Conservation (phyloP, 2,888 invertebrate species). For the Drosophila histrio region DNA sequence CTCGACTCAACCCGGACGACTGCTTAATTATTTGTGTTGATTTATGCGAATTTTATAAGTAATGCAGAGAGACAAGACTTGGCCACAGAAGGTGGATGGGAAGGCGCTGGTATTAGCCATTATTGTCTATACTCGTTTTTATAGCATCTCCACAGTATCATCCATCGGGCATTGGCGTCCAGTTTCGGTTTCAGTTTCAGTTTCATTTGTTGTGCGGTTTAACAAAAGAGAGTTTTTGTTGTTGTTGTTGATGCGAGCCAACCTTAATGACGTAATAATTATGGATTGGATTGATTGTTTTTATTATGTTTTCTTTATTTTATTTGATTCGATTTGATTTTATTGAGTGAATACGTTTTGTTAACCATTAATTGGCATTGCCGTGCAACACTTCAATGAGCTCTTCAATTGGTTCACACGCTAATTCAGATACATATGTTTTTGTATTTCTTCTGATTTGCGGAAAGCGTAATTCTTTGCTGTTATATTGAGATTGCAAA, state of each 20-base stretch:
- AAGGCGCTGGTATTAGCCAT: slow-evolving; percentile 11
- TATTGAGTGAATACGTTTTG: slow-evolving; percentile 40
- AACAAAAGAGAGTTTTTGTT: slow-evolving; percentile 21
- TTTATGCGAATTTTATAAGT: slow-evolving; percentile 75
- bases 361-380: slow-evolving; percentile 49
- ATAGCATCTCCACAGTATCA: slow-evolving; percentile 11
- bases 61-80: slow-evolving; percentile 24
- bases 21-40: slow-evolving; percentile 71
- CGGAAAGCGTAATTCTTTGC: slow-evolving; percentile 48
- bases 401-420: slow-evolving; percentile 63
- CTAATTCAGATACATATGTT: slow-evolving; percentile 16
- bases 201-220: slow-evolving; percentile 20
- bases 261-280: slow-evolving; percentile 73
- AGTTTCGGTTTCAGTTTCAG: slow-evolving; percentile 16
- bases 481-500: slow-evolving; percentile 31
- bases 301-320: slow-evolving; percentile 26
- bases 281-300: slow-evolving; percentile 46
- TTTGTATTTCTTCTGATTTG: slow-evolving; percentile 32
- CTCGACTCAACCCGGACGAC: slow-evolving; percentile 39
- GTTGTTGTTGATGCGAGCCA: slow-evolving; percentile 30
- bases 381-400: slow-evolving; percentile 29
- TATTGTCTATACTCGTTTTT: slow-evolving; percentile 23
- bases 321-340: slow-evolving; percentile 38
- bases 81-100: slow-evolving; percentile 12
- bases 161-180: slow-evolving; percentile 14